These are phyloP conservation scores for Platichthys flesus DNA, from an alignment of 2,113 vertebrate genomes.

Conservation along the genomic window DNA sequence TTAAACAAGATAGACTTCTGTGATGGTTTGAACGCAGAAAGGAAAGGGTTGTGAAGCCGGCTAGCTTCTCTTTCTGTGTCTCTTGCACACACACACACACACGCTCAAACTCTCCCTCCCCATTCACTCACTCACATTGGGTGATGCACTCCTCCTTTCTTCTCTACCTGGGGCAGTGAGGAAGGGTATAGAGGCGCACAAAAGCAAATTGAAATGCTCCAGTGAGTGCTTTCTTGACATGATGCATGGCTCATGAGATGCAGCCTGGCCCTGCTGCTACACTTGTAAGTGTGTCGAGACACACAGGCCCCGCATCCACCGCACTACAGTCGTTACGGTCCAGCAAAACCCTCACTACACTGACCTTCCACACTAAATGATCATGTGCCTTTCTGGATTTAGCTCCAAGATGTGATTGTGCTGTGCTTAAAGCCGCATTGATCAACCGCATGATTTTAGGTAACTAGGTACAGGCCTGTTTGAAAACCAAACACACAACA, in stretches of 20 bases:
- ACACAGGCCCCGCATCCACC: constrained; percentile 46
- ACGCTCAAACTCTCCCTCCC: constrained; percentile 8
- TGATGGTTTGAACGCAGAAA: constrained; percentile 64
- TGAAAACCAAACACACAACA: constrained; percentile 20
- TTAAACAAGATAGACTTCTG: constrained; percentile 61
- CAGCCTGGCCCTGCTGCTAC: constrained; percentile 57
- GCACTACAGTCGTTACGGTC: constrained; percentile 34
- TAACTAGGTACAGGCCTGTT: constrained; percentile 3
- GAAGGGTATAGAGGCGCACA: constrained; percentile 74
- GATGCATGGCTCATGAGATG: constrained; percentile 78
- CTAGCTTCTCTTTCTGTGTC: constrained; percentile 43
- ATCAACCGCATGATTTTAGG: background rate
- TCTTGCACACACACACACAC: constrained; percentile 8
- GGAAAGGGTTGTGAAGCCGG: constrained; percentile 65
- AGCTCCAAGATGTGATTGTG: background rate
- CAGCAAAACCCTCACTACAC: background rate
- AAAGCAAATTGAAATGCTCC: constrained; percentile 83
- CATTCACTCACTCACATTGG: constrained; percentile 61
- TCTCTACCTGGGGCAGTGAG: constrained; percentile 76
- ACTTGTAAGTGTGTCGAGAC: constrained; percentile 50
- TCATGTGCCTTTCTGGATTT: background rate
- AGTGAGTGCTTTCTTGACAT: constrained; percentile 81
- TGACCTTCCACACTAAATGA: constrained; percentile 3
- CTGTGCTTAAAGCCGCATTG: background rate
- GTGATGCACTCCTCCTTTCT: constrained; percentile 73